These are phyloP conservation scores for Phalacrocorax carbo DNA, from an alignment of 2,113 vertebrate species.

Conservation along the genomic window DNA sequence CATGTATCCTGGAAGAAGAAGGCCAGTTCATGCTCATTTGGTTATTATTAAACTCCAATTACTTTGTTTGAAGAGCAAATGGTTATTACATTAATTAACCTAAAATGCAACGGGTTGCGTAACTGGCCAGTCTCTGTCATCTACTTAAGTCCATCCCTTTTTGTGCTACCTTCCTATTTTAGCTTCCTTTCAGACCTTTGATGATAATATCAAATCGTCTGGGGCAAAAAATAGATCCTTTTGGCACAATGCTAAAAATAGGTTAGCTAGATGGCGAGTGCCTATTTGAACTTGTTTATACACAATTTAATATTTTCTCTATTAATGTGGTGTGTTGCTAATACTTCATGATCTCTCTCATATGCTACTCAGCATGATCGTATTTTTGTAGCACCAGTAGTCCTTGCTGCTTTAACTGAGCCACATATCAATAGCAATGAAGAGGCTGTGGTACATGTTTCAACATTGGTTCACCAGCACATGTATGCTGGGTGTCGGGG, in stretches of 20 bases:
- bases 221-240: not conserved
- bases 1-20: not conserved
- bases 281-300: not conserved
- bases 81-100: not conserved
- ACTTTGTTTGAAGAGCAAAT: not conserved
- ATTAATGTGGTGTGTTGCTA: not conserved
- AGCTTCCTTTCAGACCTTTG: not conserved
- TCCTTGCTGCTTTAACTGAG: not conserved
- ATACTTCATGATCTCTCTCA: not conserved
- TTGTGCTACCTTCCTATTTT: not conserved
- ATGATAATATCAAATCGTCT: not conserved
- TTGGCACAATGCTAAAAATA: not conserved
- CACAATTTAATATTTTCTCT: not conserved
- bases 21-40: fast-evolving
- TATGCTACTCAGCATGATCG: not conserved
- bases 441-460: not conserved
- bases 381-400: not conserved
- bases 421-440: not conserved
- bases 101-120: not conserved
- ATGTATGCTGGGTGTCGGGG: fast-evolving
- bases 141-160: not conserved
- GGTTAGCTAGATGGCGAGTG: not conserved
- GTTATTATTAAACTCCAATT: not conserved
- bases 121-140: not conserved
- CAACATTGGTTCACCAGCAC: not conserved